Evolutionary conservation across 1,140 invertebrate species (phyloP), one percentile per base, ranked within the genome.

Genomic region (Leptopilina boulardi): DNA sequence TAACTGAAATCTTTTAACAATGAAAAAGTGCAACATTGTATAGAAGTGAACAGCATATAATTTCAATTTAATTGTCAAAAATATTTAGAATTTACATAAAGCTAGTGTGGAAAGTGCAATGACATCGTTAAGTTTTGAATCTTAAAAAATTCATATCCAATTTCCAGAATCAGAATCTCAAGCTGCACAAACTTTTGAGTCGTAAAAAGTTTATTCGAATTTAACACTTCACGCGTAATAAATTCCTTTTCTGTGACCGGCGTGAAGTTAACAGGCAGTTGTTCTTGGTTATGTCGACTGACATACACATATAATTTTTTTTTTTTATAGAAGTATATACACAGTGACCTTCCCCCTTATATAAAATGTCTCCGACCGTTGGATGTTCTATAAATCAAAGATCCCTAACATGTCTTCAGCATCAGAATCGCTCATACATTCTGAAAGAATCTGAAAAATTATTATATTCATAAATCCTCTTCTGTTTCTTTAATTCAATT

Each of bases 401-500:
- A 66, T 66, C 59, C 59, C 59, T 66, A n/a, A 30, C 59, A 66
- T 66, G 59, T 66, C 59, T 66, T 66, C 23, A 66, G 59, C 21
- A 59, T 59, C 56, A 59, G 56, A 23, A 66, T 66, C 59, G 59
- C 59, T 66, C 59, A 66, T 66, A 66, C 59, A 66, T 66, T 66
- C 21, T n/a, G 26, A 66, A 66, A 66, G 59, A 66, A 66, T 66
- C 59, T 66, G 23, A 30, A 30, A 66, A 66, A 66, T 66, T 66
- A 66, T 66, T 66, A 30, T 66, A 66, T 66, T 66, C 59, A 66
- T 66, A 66, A 66, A 66, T 66, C 59, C 59, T 66, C 59, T 66
- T 66, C 59, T 66, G 59, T 66, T 66, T 66, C 59, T 66, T 66
- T 66, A 66, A 66, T 66, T 66, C 59, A 66, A 66, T 66, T 66